phyloP scores from a whole-genome alignment of 1,140 invertebrate species.

The Drosophila tani region DNA sequence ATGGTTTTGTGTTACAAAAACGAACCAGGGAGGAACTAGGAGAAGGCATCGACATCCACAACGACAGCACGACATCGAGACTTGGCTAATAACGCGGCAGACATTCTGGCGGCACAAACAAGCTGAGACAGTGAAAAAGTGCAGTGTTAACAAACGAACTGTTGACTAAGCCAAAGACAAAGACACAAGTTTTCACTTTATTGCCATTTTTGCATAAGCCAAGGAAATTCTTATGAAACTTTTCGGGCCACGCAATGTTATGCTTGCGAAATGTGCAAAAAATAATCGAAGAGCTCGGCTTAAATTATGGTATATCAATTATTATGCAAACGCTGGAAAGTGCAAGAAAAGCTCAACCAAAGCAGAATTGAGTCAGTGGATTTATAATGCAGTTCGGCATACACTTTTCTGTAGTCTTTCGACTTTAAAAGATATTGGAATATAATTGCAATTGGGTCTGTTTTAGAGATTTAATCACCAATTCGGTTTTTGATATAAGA shows the following conservation, averaged over 20 bases:
- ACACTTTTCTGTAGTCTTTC: conserved; percentile 5
- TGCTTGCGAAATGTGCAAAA: conserved; percentile 39
- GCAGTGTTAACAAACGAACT: conserved; percentile 19
- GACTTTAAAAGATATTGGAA: too few relatives aligned
- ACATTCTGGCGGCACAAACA: conserved; percentile 49
- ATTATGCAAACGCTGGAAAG: conserved; percentile 26
- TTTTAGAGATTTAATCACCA: too few relatives aligned
- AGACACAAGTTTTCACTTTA: conserved; percentile 39
- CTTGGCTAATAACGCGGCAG: conserved; percentile 38
- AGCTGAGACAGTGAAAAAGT: conserved; percentile 37
- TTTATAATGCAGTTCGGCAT: not conserved
- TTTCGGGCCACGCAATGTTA: conserved; percentile 18
- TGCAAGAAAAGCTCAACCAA: conserved; percentile 1
- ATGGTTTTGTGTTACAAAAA: conserved; percentile 64
- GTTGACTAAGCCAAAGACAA: conserved; percentile 40
- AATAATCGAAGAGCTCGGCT: conserved; percentile 9
- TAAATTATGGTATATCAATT: conserved; percentile 41
- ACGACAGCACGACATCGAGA: conserved; percentile 13
- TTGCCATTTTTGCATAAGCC: conserved; percentile 57
- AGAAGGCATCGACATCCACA: conserved; percentile 10
- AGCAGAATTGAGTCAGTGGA: conserved; percentile 7
- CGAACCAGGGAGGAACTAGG: not conserved
- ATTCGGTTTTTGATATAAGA: too few relatives aligned
- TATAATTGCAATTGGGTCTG: too few relatives aligned
- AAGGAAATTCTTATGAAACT: conserved; percentile 60